Conservation (phyloP, 2,888 invertebrate genomes). For the Dynastes grantii region DNA sequence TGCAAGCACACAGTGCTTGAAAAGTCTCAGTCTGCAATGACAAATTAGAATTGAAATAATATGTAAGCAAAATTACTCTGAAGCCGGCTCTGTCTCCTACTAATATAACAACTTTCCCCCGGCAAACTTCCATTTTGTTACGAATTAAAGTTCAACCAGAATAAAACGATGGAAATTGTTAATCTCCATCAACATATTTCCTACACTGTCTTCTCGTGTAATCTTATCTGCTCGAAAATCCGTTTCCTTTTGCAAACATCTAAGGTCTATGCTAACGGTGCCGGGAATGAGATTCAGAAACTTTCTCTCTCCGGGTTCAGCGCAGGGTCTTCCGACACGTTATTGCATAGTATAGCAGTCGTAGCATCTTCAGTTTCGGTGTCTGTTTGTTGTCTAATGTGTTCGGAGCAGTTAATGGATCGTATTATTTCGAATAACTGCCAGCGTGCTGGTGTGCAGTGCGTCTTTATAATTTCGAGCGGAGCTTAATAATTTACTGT, state of each 20-base stretch:
- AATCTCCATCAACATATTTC: slow-evolving; percentile 42
- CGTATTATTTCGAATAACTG: slow-evolving; percentile 27
- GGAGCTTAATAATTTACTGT: not conserved
- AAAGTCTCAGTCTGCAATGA: not conserved
- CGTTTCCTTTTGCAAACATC: slow-evolving; percentile 34
- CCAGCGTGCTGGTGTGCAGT: not conserved
- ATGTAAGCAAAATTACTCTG: no score
- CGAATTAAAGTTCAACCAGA: slow-evolving; percentile 44
- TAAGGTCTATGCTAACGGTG: not conserved
- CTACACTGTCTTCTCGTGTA: slow-evolving; percentile 26
- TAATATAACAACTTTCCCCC: not conserved
- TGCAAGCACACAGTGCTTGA: no score
- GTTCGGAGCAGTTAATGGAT: slow-evolving; percentile 25
- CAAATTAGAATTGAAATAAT: not conserved
- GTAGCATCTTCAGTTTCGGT: slow-evolving; percentile 2
- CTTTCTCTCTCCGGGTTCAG: slow-evolving; percentile 6
- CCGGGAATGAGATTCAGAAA: slow-evolving; percentile 1
- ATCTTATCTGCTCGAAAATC: slow-evolving; percentile 42
- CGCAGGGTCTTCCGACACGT: not conserved
- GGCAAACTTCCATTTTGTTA: slow-evolving; percentile 2
- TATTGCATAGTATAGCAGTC: not conserved
- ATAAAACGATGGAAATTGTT: slow-evolving; percentile 47
- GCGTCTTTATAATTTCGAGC: slow-evolving; percentile 17
- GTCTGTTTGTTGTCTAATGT: slow-evolving; percentile 40
- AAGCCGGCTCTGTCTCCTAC: not conserved